Conservation (phyloP, 1,140 invertebrate species). For the Solenopsis fugax region DNA sequence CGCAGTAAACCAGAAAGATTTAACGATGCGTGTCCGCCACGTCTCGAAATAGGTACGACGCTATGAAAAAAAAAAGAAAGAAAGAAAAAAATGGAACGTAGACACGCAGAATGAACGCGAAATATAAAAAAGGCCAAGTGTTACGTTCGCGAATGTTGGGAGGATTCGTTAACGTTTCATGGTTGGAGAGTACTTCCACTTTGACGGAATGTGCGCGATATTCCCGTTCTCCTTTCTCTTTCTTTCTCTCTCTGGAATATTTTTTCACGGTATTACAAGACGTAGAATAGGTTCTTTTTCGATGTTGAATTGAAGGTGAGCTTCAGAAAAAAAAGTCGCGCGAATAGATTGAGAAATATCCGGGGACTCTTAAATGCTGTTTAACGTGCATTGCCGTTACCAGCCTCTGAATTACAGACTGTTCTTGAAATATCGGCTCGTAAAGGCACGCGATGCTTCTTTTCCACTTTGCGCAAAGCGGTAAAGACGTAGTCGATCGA, state of each 20-base stretch:
- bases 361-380: slow-evolving; percentile 24
- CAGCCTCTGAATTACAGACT: slow-evolving; percentile 35
- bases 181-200: not conserved
- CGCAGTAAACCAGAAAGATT: slow-evolving; percentile 55
- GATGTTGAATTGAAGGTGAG: not conserved
- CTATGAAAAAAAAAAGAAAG: slow-evolving; percentile 9
- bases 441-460: slow-evolving; percentile 53
- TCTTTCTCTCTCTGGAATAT: not conserved
- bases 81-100: not conserved
- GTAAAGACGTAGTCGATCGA: slow-evolving; percentile 44
- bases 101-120: not conserved
- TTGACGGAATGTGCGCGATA: not conserved
- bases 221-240: too few relatives aligned
- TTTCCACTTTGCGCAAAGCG: slow-evolving; percentile 20
- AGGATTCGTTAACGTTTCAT: slow-evolving; percentile 22
- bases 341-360: slow-evolving; percentile 53
- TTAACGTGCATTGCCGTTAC: slow-evolving; percentile 26
- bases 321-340: not conserved
- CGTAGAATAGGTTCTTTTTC: not conserved
- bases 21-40: slow-evolving; percentile 15
- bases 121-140: not conserved
- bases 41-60: not conserved
- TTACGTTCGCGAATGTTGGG: not conserved
- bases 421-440: slow-evolving; percentile 54
- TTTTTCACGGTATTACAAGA: slow-evolving; percentile 5